Evolutionary conservation across 2,888 invertebrate species (phyloP).

Genomic region (Drosophila lutescens): DNA sequence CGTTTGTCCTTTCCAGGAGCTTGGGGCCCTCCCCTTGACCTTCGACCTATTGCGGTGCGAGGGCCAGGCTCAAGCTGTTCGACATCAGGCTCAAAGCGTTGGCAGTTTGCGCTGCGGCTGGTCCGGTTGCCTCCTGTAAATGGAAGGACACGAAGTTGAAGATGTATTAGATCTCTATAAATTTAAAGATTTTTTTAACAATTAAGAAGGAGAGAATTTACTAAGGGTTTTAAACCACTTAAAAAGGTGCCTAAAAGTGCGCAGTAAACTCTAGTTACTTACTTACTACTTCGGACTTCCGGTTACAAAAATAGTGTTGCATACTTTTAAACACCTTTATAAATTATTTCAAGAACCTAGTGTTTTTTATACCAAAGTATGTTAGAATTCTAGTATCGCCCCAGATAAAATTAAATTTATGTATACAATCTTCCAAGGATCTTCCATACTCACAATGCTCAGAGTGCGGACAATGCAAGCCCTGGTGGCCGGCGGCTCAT

Average conservation of each 20-base stretch:
- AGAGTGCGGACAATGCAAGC: slow-evolving; percentile 84
- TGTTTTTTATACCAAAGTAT: too few relatives aligned
- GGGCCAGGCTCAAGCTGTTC: slow-evolving; percentile 81
- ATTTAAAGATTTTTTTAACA: background rate
- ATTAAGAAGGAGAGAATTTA: background rate
- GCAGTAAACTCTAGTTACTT: too few relatives aligned
- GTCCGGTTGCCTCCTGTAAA: slow-evolving; percentile 58
- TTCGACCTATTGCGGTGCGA: slow-evolving; percentile 76
- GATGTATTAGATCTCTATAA: background rate
- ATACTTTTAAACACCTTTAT: too few relatives aligned
- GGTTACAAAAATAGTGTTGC: too few relatives aligned
- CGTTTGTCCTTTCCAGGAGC: background rate
- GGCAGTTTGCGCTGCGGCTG: slow-evolving; percentile 54
- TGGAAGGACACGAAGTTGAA: slow-evolving; percentile 10
- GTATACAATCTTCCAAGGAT: background rate
- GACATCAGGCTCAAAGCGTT: slow-evolving; percentile 79
- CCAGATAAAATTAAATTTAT: too few relatives aligned
- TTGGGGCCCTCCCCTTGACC: background rate
- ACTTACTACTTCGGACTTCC: too few relatives aligned
- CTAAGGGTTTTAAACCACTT: too few relatives aligned
- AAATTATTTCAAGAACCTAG: too few relatives aligned
- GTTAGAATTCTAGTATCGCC: too few relatives aligned
- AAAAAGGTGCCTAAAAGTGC: too few relatives aligned
- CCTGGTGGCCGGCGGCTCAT: slow-evolving; percentile 74
- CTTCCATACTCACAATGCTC: slow-evolving; percentile 83